These are phyloP conservation scores for Alloscopus bannaensis DNA, from an alignment of 2,888 invertebrate genomes.

Conservation along the genomic window DNA sequence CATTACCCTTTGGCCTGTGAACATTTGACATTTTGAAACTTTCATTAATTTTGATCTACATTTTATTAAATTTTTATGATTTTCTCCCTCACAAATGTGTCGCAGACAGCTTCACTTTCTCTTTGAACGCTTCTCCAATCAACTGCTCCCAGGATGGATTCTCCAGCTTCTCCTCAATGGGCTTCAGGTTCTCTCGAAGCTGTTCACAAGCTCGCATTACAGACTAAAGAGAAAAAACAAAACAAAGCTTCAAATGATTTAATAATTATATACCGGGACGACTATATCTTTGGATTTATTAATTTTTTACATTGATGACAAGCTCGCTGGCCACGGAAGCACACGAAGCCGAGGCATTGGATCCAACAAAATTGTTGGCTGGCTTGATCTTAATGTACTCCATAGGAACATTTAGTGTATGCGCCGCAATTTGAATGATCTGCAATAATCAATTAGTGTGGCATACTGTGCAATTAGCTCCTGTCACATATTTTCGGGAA, in stretches of 20 bases:
- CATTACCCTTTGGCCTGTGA: constrained; percentile 44
- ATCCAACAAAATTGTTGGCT: constrained; percentile 73
- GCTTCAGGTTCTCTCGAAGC: constrained; percentile 74
- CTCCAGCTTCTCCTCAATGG: constrained; percentile 74
- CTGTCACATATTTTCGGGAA: too few species aligned
- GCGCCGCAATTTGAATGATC: constrained; percentile 75
- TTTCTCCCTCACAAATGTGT: constrained; percentile 21
- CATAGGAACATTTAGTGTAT: constrained; percentile 75
- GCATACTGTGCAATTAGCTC: too few species aligned
- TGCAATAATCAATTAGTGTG: too few species aligned
- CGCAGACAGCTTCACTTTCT: constrained; percentile 42
- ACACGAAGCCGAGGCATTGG: constrained; percentile 75
- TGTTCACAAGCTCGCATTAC: constrained; percentile 72
- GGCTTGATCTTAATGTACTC: constrained; percentile 74
- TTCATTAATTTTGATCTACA: neutral
- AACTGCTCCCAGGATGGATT: constrained; percentile 62
- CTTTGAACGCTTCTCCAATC: constrained; percentile 21
- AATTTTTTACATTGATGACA: constrained; percentile 74
- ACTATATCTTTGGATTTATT: too few species aligned
- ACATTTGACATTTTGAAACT: neutral
- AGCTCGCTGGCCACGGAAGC: constrained; percentile 75
- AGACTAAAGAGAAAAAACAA: neutral
- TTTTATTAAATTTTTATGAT: neutral
- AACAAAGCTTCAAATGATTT: too few species aligned
- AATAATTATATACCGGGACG: too few species aligned